phyloP scores from a whole-genome alignment of 2,888 invertebrate genomes.

The Nephrocerus scutellatus region DNA sequence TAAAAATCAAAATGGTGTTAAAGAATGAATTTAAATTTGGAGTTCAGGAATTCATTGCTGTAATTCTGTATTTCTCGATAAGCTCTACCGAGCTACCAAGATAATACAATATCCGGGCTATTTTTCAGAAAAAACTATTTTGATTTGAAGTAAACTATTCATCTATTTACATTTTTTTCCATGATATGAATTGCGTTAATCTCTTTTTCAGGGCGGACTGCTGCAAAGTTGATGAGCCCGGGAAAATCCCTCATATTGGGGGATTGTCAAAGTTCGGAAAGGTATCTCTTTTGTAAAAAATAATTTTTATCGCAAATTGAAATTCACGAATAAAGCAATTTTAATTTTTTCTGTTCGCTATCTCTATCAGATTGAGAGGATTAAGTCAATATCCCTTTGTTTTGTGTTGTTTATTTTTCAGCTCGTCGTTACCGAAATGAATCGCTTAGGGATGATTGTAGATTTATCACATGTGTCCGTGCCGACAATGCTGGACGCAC shows the following conservation, averaged over 20 bases:
- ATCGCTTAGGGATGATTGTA: constrained; percentile 80
- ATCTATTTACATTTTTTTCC: no score
- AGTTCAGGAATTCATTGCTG: no score
- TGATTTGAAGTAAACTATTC: no score
- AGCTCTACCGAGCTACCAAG: no score
- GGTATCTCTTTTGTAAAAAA: constrained; percentile 45
- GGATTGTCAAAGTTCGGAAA: constrained; percentile 58
- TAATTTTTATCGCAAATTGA: not conserved
- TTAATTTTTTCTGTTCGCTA: constrained; percentile 5
- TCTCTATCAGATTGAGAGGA: no score
- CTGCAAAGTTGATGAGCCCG: constrained; percentile 57
- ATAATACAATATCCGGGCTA: no score
- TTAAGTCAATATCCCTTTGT: no score
- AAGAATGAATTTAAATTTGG: no score
- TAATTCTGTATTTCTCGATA: no score
- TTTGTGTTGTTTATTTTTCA: constrained; percentile 34
- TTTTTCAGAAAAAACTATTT: no score
- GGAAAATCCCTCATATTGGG: constrained; percentile 54
- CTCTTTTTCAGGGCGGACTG: constrained; percentile 54
- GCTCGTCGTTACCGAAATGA: constrained; percentile 80
- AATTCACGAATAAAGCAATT: not conserved
- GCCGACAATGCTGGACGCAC: constrained; percentile 72
- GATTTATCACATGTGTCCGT: constrained; percentile 76
- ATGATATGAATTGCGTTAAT: constrained; percentile 3
- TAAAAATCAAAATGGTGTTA: no score